Evolutionary conservation across 2,113 vertebrate species (phyloP), one percentile per base, ranked within the genome.

Genomic region (Pangasianodon gigas): DNA sequence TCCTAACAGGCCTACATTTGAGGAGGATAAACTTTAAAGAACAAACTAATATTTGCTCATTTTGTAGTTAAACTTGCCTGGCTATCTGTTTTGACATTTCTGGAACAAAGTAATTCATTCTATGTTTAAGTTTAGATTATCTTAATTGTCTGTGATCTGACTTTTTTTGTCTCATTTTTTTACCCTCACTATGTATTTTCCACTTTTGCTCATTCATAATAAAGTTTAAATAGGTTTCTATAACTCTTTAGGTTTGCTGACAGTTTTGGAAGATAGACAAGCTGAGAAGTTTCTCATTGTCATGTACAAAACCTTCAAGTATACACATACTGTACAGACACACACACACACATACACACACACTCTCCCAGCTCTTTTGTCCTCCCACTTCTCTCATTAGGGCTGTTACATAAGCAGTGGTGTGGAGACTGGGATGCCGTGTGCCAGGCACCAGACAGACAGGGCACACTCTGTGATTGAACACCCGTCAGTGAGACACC

Each of bases 401-500:
- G 65, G 90, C 87, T 32, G 90, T 94, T 95, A 92, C 90, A 93
- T 94, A 94, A 94, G 87, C 88, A 79, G 62, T 52, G 41, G 60
- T n/a, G 90, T 91, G 86, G 56, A 87, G 74, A 80, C 83, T 82
- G 80, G 65, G 37, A 74, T 75, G 21, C 24, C 4, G 60, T 46
- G 52, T 62, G 90, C 82, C 67, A 84, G 91, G 87, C 87, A 46
- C 87, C 88, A 88, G 89, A 88, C 91, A 91, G 92, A 93, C 92
- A 93, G 91, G 93, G 93, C 88, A 90, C 51, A 93, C 88, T 85
- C 91, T 91, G 86, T 95, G 94, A 95, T 95, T 86, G 93, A 96
- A 90, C 89, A 93, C 91, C 92, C 93, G 92, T 94, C 95, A 93
- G 88, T 88, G 87, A 83, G 24, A 84, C 87, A 93, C 94, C 94